A percentile compares a stretch with the other conserved stretches of the same genome.
phyloP scores from a whole-genome alignment of 2,888 invertebrate genomes.

The Tetranychus truncatus region DNA sequence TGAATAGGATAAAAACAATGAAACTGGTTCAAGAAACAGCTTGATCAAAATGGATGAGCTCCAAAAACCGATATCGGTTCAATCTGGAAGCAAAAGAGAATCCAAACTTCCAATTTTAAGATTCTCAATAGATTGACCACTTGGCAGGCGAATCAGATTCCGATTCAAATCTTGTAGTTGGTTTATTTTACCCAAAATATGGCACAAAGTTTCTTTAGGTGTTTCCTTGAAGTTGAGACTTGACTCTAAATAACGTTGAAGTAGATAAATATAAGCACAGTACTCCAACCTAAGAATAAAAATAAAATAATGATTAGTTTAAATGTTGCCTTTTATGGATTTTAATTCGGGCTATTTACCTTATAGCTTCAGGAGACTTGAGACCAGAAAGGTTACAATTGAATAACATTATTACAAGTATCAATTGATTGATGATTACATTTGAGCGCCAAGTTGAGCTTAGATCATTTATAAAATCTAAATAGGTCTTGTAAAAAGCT shows the following conservation, averaged over 20 bases:
- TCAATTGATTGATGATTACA: background rate
- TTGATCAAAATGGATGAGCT: too few relatives aligned
- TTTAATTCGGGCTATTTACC: too few relatives aligned
- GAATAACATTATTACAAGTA: background rate
- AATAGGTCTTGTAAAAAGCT: background rate
- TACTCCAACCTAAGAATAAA: constrained; percentile 22
- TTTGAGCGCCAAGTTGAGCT: background rate
- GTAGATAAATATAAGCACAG: constrained; percentile 24
- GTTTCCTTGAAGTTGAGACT: background rate
- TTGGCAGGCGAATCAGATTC: background rate
- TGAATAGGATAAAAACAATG: too few relatives aligned
- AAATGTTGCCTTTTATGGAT: background rate
- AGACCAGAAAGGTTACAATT: background rate
- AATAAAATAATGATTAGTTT: background rate
- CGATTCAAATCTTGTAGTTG: background rate
- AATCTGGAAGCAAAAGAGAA: background rate
- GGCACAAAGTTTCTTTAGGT: background rate
- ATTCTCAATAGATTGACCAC: background rate
- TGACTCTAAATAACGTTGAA: constrained; percentile 24
- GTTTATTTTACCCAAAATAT: background rate
- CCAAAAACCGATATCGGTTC: background rate
- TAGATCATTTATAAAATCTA: background rate
- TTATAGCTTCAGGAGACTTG: background rate
- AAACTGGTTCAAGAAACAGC: too few relatives aligned
- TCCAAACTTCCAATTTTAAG: background rate